Base-by-base conservation (phyloP, 2,113 vertebrate genomes). In the Zingel zingel region DNA sequence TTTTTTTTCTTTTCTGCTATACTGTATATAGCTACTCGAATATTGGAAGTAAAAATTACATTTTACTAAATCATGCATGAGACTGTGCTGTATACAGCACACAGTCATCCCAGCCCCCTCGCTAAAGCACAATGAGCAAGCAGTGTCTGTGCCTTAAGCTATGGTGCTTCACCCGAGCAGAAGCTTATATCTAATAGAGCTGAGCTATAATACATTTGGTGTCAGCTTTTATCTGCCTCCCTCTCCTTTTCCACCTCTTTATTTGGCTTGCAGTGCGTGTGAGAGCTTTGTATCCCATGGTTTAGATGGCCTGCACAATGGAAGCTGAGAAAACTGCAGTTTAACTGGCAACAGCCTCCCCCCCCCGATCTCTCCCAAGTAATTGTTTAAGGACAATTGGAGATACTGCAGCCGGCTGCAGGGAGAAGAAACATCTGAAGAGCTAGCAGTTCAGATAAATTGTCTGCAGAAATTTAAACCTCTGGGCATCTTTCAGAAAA, bases 161-260 rank as follows among this genome's bases (percentile, higher is more conserved):
- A 79, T 48, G 82, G 86, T 69, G 85, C 79, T 84, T 85, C 85
- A 85, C 62, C 86, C 88, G 0, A 56, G 86, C 90, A 88, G 84
- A 85, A 85, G 88, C 87, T 91, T 87, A 86, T 91, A 86, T 93
- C 91, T 89, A 92, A 88, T 83, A 86, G 87, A 90, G 85, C 81
- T 39, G 81, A 88, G 88, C 91, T 89, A 89, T 91, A 95, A 94
- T 93, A 91, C 89, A 92, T 91, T 79, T 84, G 81, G 80, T 92
- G 91, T 94, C 91, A 85, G 91, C 90, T 92, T 92, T 91, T 92
- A 92, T 94, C 89, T 92, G 64, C 77, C 81, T 87, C 79, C 79
- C 70, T 74, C 78, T 89, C 86, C 50, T 76, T 85, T 65, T 82
- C 82, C 83, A 86, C 69, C 89, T 93, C 86, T 93, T 90, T 93